phyloP scores from a whole-genome alignment of 2,888 invertebrate species.

The Ischnus inquisitorius region DNA sequence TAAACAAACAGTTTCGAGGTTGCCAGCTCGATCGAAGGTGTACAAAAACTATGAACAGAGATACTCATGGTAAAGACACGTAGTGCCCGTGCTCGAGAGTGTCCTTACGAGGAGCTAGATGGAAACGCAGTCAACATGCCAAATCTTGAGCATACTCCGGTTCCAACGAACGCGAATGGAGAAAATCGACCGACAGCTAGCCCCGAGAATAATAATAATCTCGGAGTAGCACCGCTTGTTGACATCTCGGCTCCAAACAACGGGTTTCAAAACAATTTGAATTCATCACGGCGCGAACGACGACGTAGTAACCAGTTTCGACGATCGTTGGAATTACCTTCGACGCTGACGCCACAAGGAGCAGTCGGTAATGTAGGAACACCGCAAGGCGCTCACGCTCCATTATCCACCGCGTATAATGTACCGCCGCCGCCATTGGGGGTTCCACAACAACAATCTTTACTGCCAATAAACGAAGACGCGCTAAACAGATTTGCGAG shows the following conservation, averaged over 20 bases:
- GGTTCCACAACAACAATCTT: neutral
- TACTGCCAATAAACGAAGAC: neutral
- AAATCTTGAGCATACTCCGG: neutral
- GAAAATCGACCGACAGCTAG: too few species aligned
- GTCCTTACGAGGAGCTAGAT: neutral
- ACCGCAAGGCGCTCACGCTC: neutral
- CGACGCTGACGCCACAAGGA: neutral
- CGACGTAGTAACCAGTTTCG: slow-evolving; percentile 5
- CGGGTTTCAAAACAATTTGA: neutral
- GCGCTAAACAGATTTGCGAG: neutral
- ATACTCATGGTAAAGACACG: neutral
- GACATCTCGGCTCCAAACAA: neutral
- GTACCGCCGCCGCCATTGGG: neutral
- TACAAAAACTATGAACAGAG: neutral
- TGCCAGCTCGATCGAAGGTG: neutral
- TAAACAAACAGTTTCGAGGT: slow-evolving; percentile 1
- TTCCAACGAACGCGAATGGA: neutral
- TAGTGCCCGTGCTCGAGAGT: neutral
- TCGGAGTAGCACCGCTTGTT: neutral
- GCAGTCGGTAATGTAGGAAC: slow-evolving; percentile 6
- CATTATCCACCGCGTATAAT: neutral
- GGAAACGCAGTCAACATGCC: neutral
- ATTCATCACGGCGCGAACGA: neutral
- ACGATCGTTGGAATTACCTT: neutral
- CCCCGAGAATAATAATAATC: neutral